phyloP scores from a whole-genome alignment of 2,888 invertebrate species.

The Cactoblastis cactorum region DNA sequence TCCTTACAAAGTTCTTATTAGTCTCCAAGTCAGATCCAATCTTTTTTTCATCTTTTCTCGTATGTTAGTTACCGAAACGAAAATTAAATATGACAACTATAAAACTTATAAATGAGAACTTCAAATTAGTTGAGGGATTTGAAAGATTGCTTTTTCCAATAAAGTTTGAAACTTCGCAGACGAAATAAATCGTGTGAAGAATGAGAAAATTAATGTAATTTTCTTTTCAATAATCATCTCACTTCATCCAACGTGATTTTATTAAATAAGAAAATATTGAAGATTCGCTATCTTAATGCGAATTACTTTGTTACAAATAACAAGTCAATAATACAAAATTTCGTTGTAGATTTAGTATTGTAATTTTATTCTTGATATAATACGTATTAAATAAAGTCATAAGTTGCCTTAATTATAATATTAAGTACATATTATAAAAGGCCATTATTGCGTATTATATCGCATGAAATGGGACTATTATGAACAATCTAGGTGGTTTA shows the following conservation, averaged over 20 bases:
- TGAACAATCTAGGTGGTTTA: neutral
- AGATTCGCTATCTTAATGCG: neutral
- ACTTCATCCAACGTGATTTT: conserved; percentile 2
- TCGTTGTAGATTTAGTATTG: neutral
- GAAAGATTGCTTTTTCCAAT: conserved; percentile 3
- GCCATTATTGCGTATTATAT: neutral
- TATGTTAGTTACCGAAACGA: neutral
- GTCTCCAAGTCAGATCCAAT: no score
- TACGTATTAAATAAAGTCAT: neutral
- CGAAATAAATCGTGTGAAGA: conserved; percentile 3
- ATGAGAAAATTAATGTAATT: neutral
- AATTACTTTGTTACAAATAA: neutral
- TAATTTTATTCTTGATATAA: neutral
- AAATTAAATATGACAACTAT: neutral
- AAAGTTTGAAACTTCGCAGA: conserved; percentile 4
- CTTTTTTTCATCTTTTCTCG: neutral
- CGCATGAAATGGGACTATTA: neutral
- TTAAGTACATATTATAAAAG: neutral
- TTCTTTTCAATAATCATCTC: neutral
- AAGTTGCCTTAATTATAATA: neutral
- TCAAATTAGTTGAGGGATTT: neutral
- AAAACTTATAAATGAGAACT: neutral
- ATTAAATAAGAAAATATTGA: neutral
- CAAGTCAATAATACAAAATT: neutral
- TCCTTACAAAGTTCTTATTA: no score